A percentile compares a stretch with the other conserved stretches of the same genome.
Conservation (phyloP, 37 sponge, comb jelly and placozoan species). For the Spongilla lacustris region DNA sequence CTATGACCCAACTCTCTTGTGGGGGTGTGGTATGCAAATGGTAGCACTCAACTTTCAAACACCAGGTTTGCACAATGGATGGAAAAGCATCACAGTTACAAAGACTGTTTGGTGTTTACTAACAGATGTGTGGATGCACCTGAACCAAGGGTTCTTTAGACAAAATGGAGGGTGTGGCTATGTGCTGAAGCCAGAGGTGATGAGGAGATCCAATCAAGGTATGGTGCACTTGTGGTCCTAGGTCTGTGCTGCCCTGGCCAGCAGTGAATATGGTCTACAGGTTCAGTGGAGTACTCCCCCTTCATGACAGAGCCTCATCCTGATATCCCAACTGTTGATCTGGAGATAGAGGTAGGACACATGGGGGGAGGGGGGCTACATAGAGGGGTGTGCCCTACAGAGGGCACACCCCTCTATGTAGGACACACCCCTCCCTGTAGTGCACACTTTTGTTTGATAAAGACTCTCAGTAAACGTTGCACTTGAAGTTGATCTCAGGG, state of each 20-base stretch:
- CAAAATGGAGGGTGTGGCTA: conserved; percentile 87
- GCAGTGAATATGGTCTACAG: background rate
- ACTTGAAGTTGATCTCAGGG: conserved; percentile 56
- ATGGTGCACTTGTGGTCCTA: too few relatives aligned
- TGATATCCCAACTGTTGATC: conserved; percentile 25
- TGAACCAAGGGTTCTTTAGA: conserved; percentile 83
- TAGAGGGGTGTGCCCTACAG: too few relatives aligned
- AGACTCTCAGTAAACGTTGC: background rate
- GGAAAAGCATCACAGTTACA: background rate
- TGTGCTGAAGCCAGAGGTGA: conserved; percentile 70
- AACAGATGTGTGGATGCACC: conserved; percentile 64
- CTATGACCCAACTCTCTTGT: conserved; percentile 66
- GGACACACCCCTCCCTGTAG: background rate
- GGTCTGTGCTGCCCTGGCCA: background rate
- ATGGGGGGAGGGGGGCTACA: too few relatives aligned
- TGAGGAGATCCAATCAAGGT: conserved; percentile 32
- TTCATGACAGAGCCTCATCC: conserved; percentile 50
- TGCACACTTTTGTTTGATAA: too few relatives aligned
- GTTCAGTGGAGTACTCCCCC: conserved; percentile 4
- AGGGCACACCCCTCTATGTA: too few relatives aligned
- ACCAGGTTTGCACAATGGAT: conserved; percentile 35
- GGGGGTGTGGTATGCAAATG: conserved; percentile 82
- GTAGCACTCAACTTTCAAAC: conserved; percentile 82
- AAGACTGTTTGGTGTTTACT: background rate
- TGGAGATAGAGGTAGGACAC: conserved; percentile 77